Evolutionary conservation across 2,113 vertebrate genomes (phyloP).

Genomic region (Dromiciops gliroides): DNA sequence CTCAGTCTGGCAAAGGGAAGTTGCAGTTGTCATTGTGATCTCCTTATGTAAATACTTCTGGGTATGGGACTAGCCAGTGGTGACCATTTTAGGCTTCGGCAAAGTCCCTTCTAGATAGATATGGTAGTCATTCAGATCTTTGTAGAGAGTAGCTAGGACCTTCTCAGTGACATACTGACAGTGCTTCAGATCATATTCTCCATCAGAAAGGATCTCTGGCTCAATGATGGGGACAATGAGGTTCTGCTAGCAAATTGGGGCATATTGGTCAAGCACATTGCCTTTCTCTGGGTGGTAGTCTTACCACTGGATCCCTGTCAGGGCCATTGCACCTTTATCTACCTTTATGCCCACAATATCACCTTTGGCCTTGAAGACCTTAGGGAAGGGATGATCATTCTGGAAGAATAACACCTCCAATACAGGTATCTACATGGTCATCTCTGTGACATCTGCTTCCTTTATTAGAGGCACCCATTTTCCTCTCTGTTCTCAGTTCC

Average conservation of each 20-base stretch:
- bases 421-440: constrained; percentile 87
- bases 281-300: constrained; percentile 94
- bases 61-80: constrained; percentile 90
- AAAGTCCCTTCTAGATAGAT: constrained; percentile 94
- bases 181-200: constrained; percentile 94
- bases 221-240: constrained; percentile 95
- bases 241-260: constrained; percentile 91
- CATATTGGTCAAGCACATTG: constrained; percentile 93
- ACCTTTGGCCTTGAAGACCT: constrained; percentile 90
- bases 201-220: constrained; percentile 94
- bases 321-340: constrained; percentile 93
- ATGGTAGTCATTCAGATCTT: constrained; percentile 93
- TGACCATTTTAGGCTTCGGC: constrained; percentile 96
- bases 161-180: constrained; percentile 94
- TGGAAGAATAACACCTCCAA: constrained; percentile 96
- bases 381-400: constrained; percentile 87
- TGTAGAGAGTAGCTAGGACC: constrained; percentile 92
- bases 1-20: constrained; percentile 91
- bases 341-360: constrained; percentile 95
- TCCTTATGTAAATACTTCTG: constrained; percentile 90
- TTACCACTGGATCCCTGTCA: constrained; percentile 94
- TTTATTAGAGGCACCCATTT: constrained; percentile 94
- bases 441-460: constrained; percentile 92
- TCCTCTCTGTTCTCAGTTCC: constrained; percentile 95
- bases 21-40: constrained; percentile 93